Percentiles rank a stretch among this genome's conserved stretches.
phyloP scores from a whole-genome alignment of 2,113 vertebrate genomes.

The Empidonax alnorum region DNA sequence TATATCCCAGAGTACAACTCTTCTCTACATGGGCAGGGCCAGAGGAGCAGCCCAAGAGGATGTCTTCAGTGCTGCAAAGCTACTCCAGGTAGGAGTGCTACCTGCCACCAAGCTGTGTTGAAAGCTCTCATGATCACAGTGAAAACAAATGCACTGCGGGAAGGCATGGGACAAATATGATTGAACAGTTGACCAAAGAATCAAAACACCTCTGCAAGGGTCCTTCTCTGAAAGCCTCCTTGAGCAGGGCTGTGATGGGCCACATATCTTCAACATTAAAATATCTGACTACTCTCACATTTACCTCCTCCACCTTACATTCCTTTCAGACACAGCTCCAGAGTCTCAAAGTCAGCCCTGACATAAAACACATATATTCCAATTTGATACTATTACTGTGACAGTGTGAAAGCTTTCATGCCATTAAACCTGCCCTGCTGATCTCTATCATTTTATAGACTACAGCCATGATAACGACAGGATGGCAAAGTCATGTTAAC shows the following conservation, averaged over 20 bases:
- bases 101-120: not conserved
- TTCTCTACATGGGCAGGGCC: not conserved
- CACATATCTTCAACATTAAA: not conserved
- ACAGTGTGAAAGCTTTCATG: constrained; percentile 10
- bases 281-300: not conserved
- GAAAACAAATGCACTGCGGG: not conserved
- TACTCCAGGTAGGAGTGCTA: not conserved
- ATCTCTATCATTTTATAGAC: constrained; percentile 8
- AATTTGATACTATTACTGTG: not conserved
- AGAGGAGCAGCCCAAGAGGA: not conserved
- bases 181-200: not conserved
- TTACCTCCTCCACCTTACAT: not conserved
- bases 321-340: not conserved
- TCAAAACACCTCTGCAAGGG: not conserved
- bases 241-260: not conserved
- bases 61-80: not conserved
- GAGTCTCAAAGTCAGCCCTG: not conserved
- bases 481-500: not conserved
- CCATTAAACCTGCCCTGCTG: constrained; percentile 19
- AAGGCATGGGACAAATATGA: not conserved
- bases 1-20: not conserved
- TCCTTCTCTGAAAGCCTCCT: not conserved
- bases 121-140: rapidly evolving
- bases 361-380: not conserved
- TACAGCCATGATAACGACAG: not conserved